Percentiles rank a stretch among this genome's conserved stretches.
Evolutionary conservation across 92 coral and sea anemone genomes (phyloP).

Genomic region (Epizoanthus stellaris): DNA sequence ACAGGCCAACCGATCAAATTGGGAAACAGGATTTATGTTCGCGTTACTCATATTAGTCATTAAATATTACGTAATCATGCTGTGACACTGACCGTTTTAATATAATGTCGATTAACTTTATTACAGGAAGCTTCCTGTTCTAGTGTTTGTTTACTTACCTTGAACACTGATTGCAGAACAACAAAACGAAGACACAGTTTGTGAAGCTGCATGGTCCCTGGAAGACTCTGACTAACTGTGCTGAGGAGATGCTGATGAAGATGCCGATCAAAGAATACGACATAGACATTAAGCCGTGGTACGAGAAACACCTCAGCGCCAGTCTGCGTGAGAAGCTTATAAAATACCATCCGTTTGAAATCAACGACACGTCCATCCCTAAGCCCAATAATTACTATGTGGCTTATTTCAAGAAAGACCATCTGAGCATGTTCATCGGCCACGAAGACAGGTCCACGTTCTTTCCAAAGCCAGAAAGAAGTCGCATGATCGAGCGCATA

Average conservation of each 20-base stretch:
- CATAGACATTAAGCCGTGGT: constrained; percentile 73
- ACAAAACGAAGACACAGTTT: constrained; percentile 62
- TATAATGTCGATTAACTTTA: no score
- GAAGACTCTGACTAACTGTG: constrained; percentile 72
- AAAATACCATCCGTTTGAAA: constrained; percentile 77
- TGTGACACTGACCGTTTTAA: no score
- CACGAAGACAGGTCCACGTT: constrained; percentile 79
- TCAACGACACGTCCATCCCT: constrained; percentile 66
- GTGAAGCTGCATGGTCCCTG: constrained; percentile 89
- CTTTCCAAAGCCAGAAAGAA: constrained; percentile 85
- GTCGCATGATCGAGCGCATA: constrained; percentile 92
- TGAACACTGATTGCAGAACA: constrained; percentile 32
- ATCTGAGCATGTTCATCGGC: constrained; percentile 73
- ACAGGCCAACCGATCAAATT: no score
- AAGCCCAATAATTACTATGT: constrained; percentile 72
- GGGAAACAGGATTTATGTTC: no score
- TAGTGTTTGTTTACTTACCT: background rate
- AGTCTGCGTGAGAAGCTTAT: constrained; percentile 62
- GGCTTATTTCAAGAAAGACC: constrained; percentile 80
- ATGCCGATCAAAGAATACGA: constrained; percentile 84
- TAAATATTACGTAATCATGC: no score
- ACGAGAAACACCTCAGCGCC: constrained; percentile 64
- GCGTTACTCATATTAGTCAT: no score
- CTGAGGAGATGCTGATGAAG: constrained; percentile 92
- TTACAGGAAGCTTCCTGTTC: no score